A percentile compares a stretch with the other conserved stretches of the same genome.
phyloP scores from a whole-genome alignment of 2,113 vertebrate genomes.

The Malurus melanocephalus region DNA sequence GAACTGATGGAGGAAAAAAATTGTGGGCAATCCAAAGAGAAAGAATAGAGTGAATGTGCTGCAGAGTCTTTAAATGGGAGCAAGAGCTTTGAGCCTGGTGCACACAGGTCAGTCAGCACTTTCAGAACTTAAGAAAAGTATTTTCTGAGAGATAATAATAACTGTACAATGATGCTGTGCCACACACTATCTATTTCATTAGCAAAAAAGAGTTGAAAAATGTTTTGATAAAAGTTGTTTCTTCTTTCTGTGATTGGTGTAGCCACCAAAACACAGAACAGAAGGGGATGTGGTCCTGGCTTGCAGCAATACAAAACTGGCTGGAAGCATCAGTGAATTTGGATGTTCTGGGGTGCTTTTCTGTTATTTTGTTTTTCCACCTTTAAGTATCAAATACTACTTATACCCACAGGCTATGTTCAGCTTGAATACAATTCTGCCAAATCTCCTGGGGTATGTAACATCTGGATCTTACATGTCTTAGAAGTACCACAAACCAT shows the following conservation, averaged over 20 bases:
- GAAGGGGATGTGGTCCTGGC: background rate
- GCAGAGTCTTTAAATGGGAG: background rate
- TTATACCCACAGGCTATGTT: background rate
- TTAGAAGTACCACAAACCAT: background rate
- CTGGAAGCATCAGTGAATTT: background rate
- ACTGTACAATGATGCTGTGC: background rate
- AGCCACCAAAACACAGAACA: background rate
- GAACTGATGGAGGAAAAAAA: background rate
- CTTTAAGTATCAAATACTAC: background rate
- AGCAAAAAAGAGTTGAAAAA: background rate
- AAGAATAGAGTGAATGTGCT: background rate
- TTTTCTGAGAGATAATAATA: background rate
- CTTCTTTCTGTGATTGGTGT: background rate
- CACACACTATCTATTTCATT: background rate
- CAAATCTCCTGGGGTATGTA: background rate
- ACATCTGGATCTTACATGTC: background rate
- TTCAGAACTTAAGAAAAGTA: background rate
- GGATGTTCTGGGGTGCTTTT: background rate
- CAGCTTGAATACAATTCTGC: background rate
- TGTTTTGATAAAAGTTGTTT: background rate
- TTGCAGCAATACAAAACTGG: background rate
- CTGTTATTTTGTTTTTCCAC: background rate
- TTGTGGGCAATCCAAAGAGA: background rate
- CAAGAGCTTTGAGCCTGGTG: background rate
- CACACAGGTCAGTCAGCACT: constrained; percentile 1